These are phyloP conservation scores for Pammene fasciana DNA, from an alignment of 2,888 invertebrate species.

Conservation along the genomic window DNA sequence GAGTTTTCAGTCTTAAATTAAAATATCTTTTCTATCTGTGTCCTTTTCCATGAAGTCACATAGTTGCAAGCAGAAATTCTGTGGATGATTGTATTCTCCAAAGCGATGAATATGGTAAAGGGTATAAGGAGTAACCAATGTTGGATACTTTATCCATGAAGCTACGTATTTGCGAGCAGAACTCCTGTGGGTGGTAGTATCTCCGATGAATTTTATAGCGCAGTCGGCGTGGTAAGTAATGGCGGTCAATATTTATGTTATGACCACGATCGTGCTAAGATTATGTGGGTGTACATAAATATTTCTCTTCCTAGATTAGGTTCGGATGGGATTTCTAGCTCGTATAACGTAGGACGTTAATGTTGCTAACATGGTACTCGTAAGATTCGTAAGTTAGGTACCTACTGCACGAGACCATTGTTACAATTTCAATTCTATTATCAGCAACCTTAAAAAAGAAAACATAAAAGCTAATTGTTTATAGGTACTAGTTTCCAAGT, in stretches of 20 bases:
- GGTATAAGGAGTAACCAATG: conserved; percentile 7
- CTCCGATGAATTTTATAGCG: conserved; percentile 24
- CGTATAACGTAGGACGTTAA: background rate
- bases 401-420: background rate
- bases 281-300: conserved; percentile 20
- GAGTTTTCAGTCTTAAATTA: no score
- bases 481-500: no score
- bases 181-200: background rate
- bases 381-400: background rate
- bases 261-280: conserved; percentile 6
- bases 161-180: background rate
- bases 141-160: background rate
- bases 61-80: no score
- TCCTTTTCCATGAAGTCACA: no score
- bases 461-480: no score
- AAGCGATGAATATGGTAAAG: conserved; percentile 1
- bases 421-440: background rate
- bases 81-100: no score
- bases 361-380: background rate
- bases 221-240: conserved; percentile 19
- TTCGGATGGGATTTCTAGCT: conserved; percentile 1
- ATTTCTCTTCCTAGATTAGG: conserved; percentile 17
- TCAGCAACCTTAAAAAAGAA: no score
- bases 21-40: no score
- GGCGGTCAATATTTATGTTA: conserved; percentile 34